Conservation (phyloP, 2,888 invertebrate genomes). For the Agrenia bidenticulata region DNA sequence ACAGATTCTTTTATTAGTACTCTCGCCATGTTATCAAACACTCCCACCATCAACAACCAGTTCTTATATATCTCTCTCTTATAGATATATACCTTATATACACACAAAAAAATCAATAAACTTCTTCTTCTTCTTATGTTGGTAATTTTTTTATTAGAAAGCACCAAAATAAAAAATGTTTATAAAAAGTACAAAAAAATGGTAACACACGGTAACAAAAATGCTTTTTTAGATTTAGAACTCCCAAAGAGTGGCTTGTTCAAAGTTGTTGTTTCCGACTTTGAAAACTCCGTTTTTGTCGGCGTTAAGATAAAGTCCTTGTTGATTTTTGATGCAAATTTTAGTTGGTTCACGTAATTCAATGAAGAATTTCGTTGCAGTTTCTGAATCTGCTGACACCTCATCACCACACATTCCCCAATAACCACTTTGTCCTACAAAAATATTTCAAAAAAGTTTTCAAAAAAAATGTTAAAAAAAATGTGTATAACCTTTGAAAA, state of each 20-base stretch:
- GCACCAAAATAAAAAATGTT: too few relatives aligned
- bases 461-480: neutral
- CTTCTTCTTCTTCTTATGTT: too few relatives aligned
- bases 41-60: too few relatives aligned
- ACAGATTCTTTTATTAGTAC: too few relatives aligned
- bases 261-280: constrained; percentile 74
- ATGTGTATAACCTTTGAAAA: constrained; percentile 75
- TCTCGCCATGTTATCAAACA: too few relatives aligned
- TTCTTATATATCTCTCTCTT: too few relatives aligned
- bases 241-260: constrained; percentile 88
- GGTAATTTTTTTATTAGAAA: too few relatives aligned
- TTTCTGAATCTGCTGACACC: constrained; percentile 80
- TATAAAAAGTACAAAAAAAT: neutral
- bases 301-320: constrained; percentile 78
- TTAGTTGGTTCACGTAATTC: constrained; percentile 91
- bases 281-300: constrained; percentile 90
- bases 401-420: constrained; percentile 89
- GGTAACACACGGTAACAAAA: neutral
- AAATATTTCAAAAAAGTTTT: too few relatives aligned
- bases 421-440: constrained; percentile 59
- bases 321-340: constrained; percentile 79
- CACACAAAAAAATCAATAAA: too few relatives aligned
- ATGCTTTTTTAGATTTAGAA: constrained; percentile 64
- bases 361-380: constrained; percentile 76
- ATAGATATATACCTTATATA: too few relatives aligned